Evolutionary conservation across 2,113 vertebrate species (phyloP).

Genomic region (Cryptotis parvus): DNA sequence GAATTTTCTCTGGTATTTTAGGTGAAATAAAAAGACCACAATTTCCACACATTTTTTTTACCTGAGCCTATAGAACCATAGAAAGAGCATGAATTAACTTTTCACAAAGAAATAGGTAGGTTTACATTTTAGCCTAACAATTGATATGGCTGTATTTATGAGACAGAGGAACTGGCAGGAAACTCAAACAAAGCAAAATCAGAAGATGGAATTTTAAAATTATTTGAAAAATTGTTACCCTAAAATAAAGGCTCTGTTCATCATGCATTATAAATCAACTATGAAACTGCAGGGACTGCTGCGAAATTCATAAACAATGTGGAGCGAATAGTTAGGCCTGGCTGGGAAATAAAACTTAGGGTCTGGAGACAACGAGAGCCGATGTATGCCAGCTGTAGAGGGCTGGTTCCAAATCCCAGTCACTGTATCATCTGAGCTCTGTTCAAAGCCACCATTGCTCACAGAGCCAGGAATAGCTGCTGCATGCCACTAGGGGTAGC

Average conservation of each 20-base stretch:
- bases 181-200: background rate
- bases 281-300: background rate
- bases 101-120: background rate
- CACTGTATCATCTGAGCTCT: too few species aligned
- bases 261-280: background rate
- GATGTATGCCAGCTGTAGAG: too few species aligned
- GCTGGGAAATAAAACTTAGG: background rate
- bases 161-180: background rate
- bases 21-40: conserved; percentile 36
- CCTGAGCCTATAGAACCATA: background rate
- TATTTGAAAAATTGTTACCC: background rate
- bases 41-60: background rate
- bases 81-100: background rate
- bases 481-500: too few species aligned
- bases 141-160: background rate
- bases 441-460: too few species aligned
- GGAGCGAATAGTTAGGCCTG: background rate
- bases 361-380: too few species aligned
- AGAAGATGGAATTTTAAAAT: background rate
- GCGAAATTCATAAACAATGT: background rate
- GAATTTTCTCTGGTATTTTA: conserved; percentile 21
- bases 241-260: conserved; percentile 34
- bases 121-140: background rate
- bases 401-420: too few species aligned
- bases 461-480: too few species aligned